These are phyloP conservation scores for Synodontis membranacea DNA, from an alignment of 2,113 vertebrate species.

Conservation along the genomic window DNA sequence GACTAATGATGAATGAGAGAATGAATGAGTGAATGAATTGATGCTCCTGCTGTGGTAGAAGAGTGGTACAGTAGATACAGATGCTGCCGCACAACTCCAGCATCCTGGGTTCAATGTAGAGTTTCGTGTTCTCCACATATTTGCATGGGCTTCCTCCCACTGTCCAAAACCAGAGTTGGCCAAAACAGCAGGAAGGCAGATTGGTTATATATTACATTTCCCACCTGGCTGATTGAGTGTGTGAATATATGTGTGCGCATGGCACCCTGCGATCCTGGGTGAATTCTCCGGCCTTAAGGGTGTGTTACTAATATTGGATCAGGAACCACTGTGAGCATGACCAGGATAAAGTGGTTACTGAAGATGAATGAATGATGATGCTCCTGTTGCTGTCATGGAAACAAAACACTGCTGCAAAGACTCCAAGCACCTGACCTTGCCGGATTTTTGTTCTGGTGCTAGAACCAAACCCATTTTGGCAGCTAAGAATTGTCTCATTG, in stretches of 20 bases:
- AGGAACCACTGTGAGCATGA: not conserved
- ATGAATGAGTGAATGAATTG: no score
- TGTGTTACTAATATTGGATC: not conserved
- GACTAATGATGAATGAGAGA: no score
- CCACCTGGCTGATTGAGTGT: not conserved
- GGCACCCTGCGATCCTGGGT: not conserved
- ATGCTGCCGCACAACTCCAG: not conserved
- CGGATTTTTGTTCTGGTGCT: not conserved
- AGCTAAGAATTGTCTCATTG: not conserved
- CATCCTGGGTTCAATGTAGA: not conserved
- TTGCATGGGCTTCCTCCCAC: not conserved
- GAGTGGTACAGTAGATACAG: no score
- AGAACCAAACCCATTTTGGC: not conserved
- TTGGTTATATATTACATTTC: not conserved
- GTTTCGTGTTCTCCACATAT: not conserved
- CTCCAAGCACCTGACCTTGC: not conserved
- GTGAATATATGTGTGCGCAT: not conserved
- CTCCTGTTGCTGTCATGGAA: conserved; percentile 5
- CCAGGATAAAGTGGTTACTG: not conserved
- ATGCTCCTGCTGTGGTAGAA: no score
- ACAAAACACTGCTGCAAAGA: not conserved
- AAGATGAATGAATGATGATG: not conserved
- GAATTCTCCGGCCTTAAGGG: not conserved
- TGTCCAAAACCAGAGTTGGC: not conserved
- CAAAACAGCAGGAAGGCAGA: not conserved